Evolutionary conservation across 2,888 invertebrate genomes (phyloP).

Genomic region (Charanyca ferruginea): DNA sequence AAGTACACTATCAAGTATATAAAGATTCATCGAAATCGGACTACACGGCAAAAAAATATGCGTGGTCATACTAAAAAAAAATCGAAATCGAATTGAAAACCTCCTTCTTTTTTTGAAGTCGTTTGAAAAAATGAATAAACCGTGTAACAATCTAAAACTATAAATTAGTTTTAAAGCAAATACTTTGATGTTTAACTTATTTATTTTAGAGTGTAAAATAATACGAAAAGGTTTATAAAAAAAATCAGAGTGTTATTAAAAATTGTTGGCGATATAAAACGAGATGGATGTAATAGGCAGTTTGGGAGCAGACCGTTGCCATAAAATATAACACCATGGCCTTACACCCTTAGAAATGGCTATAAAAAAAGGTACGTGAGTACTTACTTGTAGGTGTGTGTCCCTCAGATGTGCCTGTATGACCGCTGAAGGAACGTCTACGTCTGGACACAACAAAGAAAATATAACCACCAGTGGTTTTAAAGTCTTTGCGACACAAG

Average conservation of each 20-base stretch:
- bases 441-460: no score
- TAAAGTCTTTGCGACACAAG: neutral
- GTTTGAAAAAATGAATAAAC: no score
- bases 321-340: slow-evolving; percentile 50
- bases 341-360: slow-evolving; percentile 44
- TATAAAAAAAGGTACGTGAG: slow-evolving; percentile 42
- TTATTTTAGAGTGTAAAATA: neutral
- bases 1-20: no score
- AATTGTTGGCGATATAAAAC: slow-evolving; percentile 15
- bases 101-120: no score
- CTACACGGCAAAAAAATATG: no score
- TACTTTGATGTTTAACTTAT: neutral
- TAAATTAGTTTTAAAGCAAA: neutral
- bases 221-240: neutral
- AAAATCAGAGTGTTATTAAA: slow-evolving; percentile 16
- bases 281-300: slow-evolving; percentile 29
- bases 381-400: slow-evolving; percentile 13
- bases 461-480: no score
- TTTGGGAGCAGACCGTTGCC: slow-evolving; percentile 12
- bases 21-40: no score
- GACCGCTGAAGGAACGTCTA: slow-evolving; percentile 11
- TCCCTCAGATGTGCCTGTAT: slow-evolving; percentile 24
- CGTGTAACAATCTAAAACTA: neutral
- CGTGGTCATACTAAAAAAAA: no score
- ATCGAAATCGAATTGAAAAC: no score